phyloP scores from a whole-genome alignment of 2,888 invertebrate genomes.

The Hyles lineata region DNA sequence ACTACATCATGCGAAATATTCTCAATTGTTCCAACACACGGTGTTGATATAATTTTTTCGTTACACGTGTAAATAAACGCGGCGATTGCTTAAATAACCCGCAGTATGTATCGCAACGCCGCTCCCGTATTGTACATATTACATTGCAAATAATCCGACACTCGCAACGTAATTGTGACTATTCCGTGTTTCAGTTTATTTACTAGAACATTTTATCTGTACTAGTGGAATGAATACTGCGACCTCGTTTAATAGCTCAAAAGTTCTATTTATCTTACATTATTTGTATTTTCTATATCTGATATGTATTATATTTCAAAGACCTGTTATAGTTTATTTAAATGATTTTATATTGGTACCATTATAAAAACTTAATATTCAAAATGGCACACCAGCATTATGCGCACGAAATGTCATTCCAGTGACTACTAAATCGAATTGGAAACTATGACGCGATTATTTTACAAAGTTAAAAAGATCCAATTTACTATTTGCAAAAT shows the following conservation, averaged over 20 bases:
- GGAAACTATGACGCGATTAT: too few relatives aligned
- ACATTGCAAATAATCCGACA: slow-evolving; percentile 9
- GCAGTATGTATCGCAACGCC: neutral
- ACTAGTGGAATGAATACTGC: neutral
- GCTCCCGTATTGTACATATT: neutral
- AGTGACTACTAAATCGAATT: too few relatives aligned
- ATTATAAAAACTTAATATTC: too few relatives aligned
- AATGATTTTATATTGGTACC: too few relatives aligned
- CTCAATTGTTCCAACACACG: slow-evolving; percentile 34
- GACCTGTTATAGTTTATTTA: too few relatives aligned
- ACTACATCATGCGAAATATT: slow-evolving; percentile 38
- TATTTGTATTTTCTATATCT: too few relatives aligned
- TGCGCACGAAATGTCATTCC: too few relatives aligned
- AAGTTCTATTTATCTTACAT: neutral
- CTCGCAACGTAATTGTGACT: neutral
- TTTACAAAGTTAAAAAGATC: too few relatives aligned
- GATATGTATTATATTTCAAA: too few relatives aligned
- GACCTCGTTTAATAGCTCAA: neutral
- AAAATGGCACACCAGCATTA: too few relatives aligned
- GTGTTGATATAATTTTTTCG: slow-evolving; percentile 16
- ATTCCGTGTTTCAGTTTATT: slow-evolving; percentile 3
- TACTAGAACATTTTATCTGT: neutral
- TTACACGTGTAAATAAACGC: slow-evolving; percentile 12
- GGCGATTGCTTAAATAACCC: neutral
- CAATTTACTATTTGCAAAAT: too few relatives aligned